Base-by-base conservation (phyloP, 2,888 invertebrate species). In the Sphecodes monilicornis region DNA sequence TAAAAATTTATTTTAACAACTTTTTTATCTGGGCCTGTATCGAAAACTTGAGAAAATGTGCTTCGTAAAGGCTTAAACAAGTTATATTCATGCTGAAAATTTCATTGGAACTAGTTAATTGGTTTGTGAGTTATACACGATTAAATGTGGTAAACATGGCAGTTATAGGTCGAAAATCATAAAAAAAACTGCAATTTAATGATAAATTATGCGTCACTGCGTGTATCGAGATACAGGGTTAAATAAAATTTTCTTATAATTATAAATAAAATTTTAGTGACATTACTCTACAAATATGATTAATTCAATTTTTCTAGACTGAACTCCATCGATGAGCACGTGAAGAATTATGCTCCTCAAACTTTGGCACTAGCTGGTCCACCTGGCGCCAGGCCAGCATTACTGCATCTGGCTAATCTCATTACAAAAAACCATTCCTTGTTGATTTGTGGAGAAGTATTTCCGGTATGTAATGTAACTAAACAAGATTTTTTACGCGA, bases 341-440 rank as follows among this genome's bases (percentile, higher is more conserved):
- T 99, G 29, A 99, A 99, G 95, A 99, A 99, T 95, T 99, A 98
- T 95, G 97, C 98, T 93, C 99, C 99, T 0, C 99, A 99, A 95
- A 96, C 98, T 84, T 95, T 99, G 91, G 97, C 99, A 54, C 95
- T 99, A 57, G 96, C 97, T 3, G 99, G 99, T 0, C 95, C 97
- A 84, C 98, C 99, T 0, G 97, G 97, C 85, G 96, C 97, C 3
- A 96, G 99, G 50, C 99, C 99, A 0, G 97, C 98, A 0, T 95
- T 99, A 0, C 96, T 99, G 0, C 99, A 99, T 95, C 97, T 99
- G 90, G 99, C 97, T 0, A 97, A 97, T 93, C 96, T 98, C 90
- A 97, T 99, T 88, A 99, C 99, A 22, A 99, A 99, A 94, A 97
- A 98, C 90, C 97, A 98, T 92, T 98, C 98, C 0, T 96, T 99